A percentile compares a stretch with the other conserved stretches of the same genome.
Evolutionary conservation across 1,140 invertebrate genomes (phyloP).

Genomic region (Panulirus ornatus): DNA sequence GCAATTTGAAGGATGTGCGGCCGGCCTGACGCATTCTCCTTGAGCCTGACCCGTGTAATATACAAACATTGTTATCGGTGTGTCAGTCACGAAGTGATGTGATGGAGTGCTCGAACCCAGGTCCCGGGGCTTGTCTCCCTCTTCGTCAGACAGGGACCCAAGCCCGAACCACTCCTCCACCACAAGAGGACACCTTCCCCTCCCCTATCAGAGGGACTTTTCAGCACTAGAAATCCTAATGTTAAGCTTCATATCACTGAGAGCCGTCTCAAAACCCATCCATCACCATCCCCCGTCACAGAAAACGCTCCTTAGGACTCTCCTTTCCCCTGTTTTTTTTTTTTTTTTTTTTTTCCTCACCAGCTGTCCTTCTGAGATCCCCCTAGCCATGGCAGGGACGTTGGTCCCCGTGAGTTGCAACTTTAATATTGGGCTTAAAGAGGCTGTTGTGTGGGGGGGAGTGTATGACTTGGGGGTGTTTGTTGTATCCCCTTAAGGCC

Average conservation of each 20-base stretch:
- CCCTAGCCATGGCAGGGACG: too few relatives aligned
- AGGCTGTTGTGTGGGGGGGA: neutral
- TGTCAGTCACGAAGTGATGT: slow-evolving; percentile 13
- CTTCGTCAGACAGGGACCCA: too few relatives aligned
- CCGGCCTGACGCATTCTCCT: neutral
- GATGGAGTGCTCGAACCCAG: neutral
- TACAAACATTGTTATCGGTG: slow-evolving; percentile 27
- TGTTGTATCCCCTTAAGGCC: too few relatives aligned
- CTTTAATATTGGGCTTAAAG: neutral
- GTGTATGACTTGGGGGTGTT: too few relatives aligned
- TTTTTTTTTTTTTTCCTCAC: neutral
- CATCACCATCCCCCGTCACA: neutral
- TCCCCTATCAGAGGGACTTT: too few relatives aligned
- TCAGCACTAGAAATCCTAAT: too few relatives aligned
- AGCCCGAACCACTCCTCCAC: too few relatives aligned
- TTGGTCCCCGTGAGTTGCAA: neutral
- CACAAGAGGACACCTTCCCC: too few relatives aligned
- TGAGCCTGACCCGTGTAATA: slow-evolving; percentile 7
- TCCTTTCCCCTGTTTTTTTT: neutral
- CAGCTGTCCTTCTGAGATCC: too few relatives aligned
- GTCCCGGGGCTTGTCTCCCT: neutral
- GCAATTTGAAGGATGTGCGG: neutral
- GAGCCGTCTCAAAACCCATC: too few relatives aligned
- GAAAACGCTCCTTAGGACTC: too few relatives aligned
- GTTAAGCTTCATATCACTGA: too few relatives aligned